Conservation (phyloP, 1,140 invertebrate species). For the Neodiprion virginianus region DNA sequence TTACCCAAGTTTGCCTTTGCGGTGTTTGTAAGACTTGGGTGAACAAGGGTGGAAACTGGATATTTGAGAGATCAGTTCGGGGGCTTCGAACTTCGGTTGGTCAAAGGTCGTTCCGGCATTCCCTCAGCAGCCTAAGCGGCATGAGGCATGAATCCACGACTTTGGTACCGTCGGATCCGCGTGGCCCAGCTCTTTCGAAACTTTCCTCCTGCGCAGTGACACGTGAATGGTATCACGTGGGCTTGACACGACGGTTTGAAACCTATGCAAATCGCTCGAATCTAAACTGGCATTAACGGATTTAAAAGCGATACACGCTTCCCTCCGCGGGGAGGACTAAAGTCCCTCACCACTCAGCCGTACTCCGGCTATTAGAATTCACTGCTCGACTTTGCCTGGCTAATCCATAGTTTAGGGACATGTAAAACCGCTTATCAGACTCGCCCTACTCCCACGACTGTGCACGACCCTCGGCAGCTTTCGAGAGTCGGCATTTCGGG, state of each 20-base stretch:
- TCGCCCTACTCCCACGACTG: too few species aligned
- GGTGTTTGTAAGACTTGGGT: too few species aligned
- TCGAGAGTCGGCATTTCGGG: too few species aligned
- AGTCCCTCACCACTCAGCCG: not conserved
- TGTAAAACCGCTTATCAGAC: not conserved
- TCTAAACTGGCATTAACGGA: conserved; percentile 53
- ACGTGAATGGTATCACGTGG: too few species aligned
- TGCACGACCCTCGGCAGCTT: too few species aligned
- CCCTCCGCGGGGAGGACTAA: conserved; percentile 11
- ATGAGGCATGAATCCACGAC: conserved; percentile 2
- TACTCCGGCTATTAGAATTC: conserved; percentile 41
- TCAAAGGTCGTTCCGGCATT: not conserved
- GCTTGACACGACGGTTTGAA: conserved; percentile 12
- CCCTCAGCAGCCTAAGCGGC: not conserved
- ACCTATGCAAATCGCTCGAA: conserved; percentile 52
- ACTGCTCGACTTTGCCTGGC: conserved; percentile 40
- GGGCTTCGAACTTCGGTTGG: conserved; percentile 4
- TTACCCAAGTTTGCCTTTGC: too few species aligned
- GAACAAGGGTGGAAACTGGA: not conserved
- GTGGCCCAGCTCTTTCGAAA: too few species aligned
- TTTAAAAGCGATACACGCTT: conserved; percentile 58
- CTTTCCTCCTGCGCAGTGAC: not conserved
- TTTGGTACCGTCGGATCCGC: not conserved
- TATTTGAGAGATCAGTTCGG: conserved; percentile 12
- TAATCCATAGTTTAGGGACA: not conserved